phyloP scores from a whole-genome alignment of 2,888 invertebrate species.

The Xanthorhoe spadicearia region DNA sequence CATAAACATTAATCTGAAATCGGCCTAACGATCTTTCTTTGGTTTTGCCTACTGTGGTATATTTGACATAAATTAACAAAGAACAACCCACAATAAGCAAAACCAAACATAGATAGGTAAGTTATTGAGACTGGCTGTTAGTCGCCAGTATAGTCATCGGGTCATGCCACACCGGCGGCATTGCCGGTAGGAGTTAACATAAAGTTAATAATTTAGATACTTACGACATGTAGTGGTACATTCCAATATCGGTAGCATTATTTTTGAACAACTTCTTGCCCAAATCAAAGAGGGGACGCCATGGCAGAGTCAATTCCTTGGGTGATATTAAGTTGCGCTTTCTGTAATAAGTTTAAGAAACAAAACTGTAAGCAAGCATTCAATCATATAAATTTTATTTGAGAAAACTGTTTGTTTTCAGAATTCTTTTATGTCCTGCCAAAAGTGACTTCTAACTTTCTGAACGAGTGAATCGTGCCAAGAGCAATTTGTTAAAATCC shows the following conservation, averaged over 20 bases:
- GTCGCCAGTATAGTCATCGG: no score
- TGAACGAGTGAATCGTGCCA: conserved; percentile 1
- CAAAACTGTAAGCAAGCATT: background rate
- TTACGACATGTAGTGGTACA: conserved; percentile 85
- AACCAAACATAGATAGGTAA: no score
- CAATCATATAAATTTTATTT: background rate
- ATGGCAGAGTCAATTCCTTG: conserved; percentile 91
- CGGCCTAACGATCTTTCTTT: no score
- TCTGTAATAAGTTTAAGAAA: conserved; percentile 72
- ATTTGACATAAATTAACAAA: no score
- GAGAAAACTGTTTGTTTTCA: background rate
- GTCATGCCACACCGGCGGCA: background rate
- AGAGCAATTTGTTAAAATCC: background rate
- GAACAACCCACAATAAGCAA: no score
- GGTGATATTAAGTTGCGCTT: conserved; percentile 91
- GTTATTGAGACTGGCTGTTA: no score
- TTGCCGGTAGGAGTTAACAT: background rate
- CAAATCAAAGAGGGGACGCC: conserved; percentile 93
- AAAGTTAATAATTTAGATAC: conserved; percentile 40
- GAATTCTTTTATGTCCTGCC: background rate
- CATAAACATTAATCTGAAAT: background rate
- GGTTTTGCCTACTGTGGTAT: no score
- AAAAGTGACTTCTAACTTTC: background rate
- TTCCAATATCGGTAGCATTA: conserved; percentile 82
- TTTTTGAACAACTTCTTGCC: conserved; percentile 85